Conservation (phyloP, 1,140 invertebrate genomes). For the Ceratosolen fusciceps region DNA sequence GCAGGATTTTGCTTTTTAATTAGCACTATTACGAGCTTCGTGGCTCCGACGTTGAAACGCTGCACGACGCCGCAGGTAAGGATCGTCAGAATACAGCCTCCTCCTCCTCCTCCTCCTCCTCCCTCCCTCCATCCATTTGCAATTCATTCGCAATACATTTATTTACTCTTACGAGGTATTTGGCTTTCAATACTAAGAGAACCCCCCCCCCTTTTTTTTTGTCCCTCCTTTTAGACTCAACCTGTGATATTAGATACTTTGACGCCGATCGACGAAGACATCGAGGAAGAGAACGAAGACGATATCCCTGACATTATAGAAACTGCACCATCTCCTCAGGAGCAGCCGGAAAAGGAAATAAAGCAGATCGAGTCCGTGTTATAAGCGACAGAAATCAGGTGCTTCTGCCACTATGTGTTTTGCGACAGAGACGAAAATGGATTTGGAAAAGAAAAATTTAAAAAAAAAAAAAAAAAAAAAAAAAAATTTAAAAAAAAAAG, state of each 20-base stretch:
- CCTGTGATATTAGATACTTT: conserved; percentile 79
- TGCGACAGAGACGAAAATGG: conserved; percentile 50
- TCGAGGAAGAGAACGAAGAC: conserved; percentile 83
- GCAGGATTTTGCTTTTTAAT: conserved; percentile 90
- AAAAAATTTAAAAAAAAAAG: too few species aligned
- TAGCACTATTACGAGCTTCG: conserved; percentile 87
- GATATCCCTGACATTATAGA: conserved; percentile 79
- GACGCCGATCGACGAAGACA: conserved; percentile 85
- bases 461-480: too few species aligned
- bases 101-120: too few species aligned
- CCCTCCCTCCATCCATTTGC: too few species aligned
- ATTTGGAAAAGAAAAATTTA: too few species aligned
- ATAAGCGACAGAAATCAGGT: conserved; percentile 62
- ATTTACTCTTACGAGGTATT: too few species aligned
- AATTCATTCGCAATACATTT: too few species aligned
- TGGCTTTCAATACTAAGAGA: too few species aligned
- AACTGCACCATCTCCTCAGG: conserved; percentile 75
- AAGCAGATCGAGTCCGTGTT: conserved; percentile 79
- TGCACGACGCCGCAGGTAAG: conserved; percentile 69
- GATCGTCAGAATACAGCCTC: not conserved
- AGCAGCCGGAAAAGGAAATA: conserved; percentile 73
- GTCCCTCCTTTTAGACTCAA: conserved; percentile 62
- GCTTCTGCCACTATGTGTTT: conserved; percentile 45
- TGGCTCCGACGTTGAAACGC: conserved; percentile 83
- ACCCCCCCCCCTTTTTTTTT: not conserved